phyloP scores from a whole-genome alignment of 2,888 invertebrate genomes.

The Drosophila monieri region DNA sequence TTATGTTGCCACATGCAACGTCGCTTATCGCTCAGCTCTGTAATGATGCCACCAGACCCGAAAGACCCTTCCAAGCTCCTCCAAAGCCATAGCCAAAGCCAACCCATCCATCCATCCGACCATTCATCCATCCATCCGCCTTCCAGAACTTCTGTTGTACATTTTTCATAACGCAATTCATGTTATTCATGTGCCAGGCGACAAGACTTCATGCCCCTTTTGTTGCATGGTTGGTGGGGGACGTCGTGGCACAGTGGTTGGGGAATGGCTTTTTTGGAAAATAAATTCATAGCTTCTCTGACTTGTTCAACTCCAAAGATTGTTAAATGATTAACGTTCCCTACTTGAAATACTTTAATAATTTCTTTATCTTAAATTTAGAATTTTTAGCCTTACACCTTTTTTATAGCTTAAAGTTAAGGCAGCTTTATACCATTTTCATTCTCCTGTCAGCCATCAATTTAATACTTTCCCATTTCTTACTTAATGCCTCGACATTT shows the following conservation, averaged over 20 bases:
- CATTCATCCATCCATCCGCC: conserved; percentile 10
- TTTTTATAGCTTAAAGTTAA: background rate
- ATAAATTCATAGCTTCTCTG: conserved; percentile 17
- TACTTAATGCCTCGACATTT: conserved; percentile 25
- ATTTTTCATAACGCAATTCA: conserved; percentile 52
- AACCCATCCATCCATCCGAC: conserved; percentile 17
- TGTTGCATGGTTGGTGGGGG: background rate
- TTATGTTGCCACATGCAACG: conserved; percentile 74
- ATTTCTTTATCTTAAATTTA: background rate
- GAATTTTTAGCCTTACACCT: background rate
- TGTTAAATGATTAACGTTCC: too few species aligned
- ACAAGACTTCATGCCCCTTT: conserved; percentile 27
- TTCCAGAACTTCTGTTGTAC: conserved; percentile 34
- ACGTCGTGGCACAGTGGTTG: conserved; percentile 25
- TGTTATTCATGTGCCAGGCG: conserved; percentile 48
- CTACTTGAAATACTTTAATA: too few species aligned
- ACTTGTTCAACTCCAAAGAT: background rate
- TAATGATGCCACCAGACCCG: conserved; percentile 68
- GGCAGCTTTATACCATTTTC: background rate
- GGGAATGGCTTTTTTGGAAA: conserved; percentile 10
- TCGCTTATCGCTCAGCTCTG: conserved; percentile 77
- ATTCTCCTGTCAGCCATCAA: conserved; percentile 9
- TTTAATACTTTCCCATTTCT: conserved; percentile 24
- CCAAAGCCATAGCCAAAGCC: background rate
- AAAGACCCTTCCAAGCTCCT: background rate